Percentiles rank a stretch among this genome's conserved stretches.
Evolutionary conservation across 2,888 invertebrate species (phyloP).

Genomic region (Meganola albula): DNA sequence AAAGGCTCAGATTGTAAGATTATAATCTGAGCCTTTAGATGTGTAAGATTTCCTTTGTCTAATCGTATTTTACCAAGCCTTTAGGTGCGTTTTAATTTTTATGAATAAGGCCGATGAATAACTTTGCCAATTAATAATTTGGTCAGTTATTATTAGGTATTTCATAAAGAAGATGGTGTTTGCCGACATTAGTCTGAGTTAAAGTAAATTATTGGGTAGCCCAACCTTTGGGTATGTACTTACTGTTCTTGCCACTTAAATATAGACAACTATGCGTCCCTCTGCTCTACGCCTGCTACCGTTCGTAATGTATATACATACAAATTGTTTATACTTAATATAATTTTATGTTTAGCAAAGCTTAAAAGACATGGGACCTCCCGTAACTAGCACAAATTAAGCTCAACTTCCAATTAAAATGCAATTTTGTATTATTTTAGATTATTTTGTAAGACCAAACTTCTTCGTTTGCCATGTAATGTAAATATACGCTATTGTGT

Average conservation of each 20-base stretch:
- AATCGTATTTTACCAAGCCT: too few species aligned
- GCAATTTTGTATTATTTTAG: constrained; percentile 33
- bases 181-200: too few species aligned
- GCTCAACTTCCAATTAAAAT: constrained; percentile 42
- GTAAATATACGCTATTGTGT: not conserved
- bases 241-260: constrained; percentile 22
- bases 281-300: constrained; percentile 23
- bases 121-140: too few species aligned
- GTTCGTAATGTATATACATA: constrained; percentile 23
- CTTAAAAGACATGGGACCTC: constrained; percentile 40
- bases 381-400: constrained; percentile 41
- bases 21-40: too few species aligned
- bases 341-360: constrained; percentile 30
- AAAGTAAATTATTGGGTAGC: too few species aligned
- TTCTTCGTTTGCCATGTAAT: constrained; percentile 60
- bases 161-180: too few species aligned
- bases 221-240: too few species aligned
- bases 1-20: too few species aligned
- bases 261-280: not conserved
- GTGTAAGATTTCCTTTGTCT: too few species aligned
- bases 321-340: constrained; percentile 12
- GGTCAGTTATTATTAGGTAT: too few species aligned
- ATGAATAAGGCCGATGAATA: too few species aligned
- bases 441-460: constrained; percentile 51
- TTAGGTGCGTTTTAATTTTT: too few species aligned